A percentile compares a stretch with the other conserved stretches of the same genome.
phyloP scores from a whole-genome alignment of 2,797 vertebrate species.

The Ctenosaura bakeri region DNA sequence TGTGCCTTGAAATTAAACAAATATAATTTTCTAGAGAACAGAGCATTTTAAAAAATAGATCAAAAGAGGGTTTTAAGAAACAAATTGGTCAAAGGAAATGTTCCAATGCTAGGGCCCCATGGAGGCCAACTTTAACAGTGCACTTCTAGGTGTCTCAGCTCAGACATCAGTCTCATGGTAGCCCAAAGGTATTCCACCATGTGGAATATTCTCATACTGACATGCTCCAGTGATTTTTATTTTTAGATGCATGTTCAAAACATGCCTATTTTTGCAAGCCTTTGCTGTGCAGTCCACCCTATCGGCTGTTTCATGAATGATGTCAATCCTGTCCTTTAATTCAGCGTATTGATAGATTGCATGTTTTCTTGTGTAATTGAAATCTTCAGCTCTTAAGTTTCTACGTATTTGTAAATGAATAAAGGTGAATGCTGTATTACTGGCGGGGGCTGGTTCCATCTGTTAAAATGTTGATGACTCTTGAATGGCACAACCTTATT shows the following conservation, averaged over 20 bases:
- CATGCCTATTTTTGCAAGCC: not conserved
- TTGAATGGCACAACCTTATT: slow-evolving; percentile 20
- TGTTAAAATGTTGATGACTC: too few species aligned
- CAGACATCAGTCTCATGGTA: not conserved
- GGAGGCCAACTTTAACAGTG: not conserved
- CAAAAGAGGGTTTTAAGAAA: not conserved
- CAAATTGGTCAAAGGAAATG: not conserved
- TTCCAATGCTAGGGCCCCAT: not conserved
- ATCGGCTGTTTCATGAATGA: not conserved
- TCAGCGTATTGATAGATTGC: not conserved
- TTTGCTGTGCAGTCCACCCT: not conserved
- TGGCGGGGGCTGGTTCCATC: not conserved
- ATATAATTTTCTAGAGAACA: not conserved
- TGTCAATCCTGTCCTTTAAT: not conserved
- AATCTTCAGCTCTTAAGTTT: not conserved
- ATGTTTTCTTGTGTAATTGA: not conserved
- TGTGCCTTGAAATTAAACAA: not conserved
- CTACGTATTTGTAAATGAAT: not conserved
- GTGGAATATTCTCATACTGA: not conserved
- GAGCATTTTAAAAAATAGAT: not conserved
- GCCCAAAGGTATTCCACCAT: not conserved
- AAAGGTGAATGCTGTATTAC: not conserved
- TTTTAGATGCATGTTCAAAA: not conserved
- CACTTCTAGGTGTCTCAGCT: not conserved
- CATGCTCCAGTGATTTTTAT: not conserved